Percentiles rank a stretch among this genome's conserved stretches.
phyloP scores from a whole-genome alignment of 1,140 invertebrate species.

The Tetraneura akinire region DNA sequence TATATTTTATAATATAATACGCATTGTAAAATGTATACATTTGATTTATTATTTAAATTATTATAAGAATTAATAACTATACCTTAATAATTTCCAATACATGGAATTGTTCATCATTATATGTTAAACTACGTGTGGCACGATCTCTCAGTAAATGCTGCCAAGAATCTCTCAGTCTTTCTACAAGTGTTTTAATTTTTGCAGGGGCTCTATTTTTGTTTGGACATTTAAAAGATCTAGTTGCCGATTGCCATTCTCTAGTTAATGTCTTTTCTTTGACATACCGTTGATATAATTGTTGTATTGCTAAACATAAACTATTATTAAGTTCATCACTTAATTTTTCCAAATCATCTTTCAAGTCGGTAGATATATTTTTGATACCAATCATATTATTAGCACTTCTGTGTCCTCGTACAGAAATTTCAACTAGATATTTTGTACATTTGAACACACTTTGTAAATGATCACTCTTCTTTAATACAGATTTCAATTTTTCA shows the following conservation, averaged over 20 bases:
- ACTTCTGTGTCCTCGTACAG: slow-evolving; percentile 54
- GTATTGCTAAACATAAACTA: slow-evolving; percentile 62
- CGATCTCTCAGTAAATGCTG: slow-evolving; percentile 85
- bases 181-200: slow-evolving; percentile 73
- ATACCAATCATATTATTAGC: slow-evolving; percentile 55
- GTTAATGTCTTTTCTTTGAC: slow-evolving; percentile 64
- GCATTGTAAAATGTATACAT: too few relatives aligned
- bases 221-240: slow-evolving; percentile 69
- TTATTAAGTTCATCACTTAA: slow-evolving; percentile 60
- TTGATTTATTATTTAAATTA: too few relatives aligned
- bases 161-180: slow-evolving; percentile 84
- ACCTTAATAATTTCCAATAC: slow-evolving; percentile 79
- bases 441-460: slow-evolving; percentile 61
- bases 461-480: slow-evolving; percentile 61
- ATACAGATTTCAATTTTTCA: slow-evolving; percentile 62
- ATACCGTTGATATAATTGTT: slow-evolving; percentile 65
- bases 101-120: slow-evolving; percentile 93
- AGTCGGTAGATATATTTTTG: slow-evolving; percentile 49
- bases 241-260: slow-evolving; percentile 74
- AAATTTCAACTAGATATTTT: slow-evolving; percentile 59
- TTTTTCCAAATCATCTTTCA: slow-evolving; percentile 58
- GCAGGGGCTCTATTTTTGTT: slow-evolving; percentile 68
- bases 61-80: slow-evolving; percentile 5
- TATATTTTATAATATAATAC: too few relatives aligned
- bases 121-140: slow-evolving; percentile 79